Percentiles rank a stretch among this genome's conserved stretches.
These are phyloP conservation scores for Nomada goodeniana DNA, from an alignment of 2,888 invertebrate genomes.

Conservation along the genomic window DNA sequence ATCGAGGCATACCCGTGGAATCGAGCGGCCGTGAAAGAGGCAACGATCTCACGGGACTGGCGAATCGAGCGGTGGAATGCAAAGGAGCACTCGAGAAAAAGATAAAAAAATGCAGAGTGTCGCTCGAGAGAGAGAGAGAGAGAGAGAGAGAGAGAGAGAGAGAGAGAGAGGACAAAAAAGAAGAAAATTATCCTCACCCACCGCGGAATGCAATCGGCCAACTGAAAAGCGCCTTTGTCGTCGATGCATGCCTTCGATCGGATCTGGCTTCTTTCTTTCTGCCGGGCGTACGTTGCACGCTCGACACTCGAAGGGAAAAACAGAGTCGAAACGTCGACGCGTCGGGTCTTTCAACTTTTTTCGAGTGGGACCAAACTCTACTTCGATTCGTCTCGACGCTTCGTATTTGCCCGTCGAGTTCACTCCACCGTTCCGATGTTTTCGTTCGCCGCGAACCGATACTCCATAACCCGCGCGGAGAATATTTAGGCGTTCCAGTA, in stretches of 20 bases:
- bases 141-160: too few species aligned
- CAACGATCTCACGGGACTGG: conserved; percentile 48
- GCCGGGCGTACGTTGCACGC: neutral
- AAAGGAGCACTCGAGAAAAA: conserved; percentile 24
- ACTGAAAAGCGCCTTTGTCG: conserved; percentile 45
- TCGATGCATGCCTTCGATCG: neutral
- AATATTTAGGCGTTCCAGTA: neutral
- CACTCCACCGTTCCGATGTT: neutral
- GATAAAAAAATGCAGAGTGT: conserved; percentile 12
- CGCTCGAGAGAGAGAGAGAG: neutral
- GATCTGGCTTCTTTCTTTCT: too few species aligned
- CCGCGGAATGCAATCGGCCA: conserved; percentile 20
- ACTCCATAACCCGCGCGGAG: too few species aligned
- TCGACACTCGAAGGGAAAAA: neutral
- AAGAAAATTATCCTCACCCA: conserved; percentile 9
- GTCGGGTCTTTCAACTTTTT: neutral
- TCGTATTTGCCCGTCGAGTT: neutral
- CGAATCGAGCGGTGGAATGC: conserved; percentile 56
- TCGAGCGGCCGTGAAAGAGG: conserved; percentile 55
- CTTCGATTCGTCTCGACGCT: too few species aligned
- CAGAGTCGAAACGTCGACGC: neutral
- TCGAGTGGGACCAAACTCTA: too few species aligned
- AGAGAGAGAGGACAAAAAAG: neutral
- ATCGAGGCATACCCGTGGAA: conserved; percentile 41
- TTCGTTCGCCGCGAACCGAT: neutral